Evolutionary conservation across 2,797 vertebrate species (phyloP).

Genomic region (Phoxinus dragarum): DNA sequence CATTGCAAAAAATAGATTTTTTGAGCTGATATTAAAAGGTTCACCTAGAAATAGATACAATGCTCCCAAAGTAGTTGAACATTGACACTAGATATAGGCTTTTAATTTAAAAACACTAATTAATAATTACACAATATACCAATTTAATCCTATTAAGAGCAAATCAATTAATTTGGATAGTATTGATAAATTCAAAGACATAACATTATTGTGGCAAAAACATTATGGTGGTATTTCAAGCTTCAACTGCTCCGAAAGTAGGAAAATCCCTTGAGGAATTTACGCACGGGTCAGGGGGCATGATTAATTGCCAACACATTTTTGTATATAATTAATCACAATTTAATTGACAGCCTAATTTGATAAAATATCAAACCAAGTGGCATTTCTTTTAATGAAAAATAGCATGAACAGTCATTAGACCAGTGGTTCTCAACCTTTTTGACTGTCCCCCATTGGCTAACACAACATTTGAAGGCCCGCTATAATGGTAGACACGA

Average conservation of each 20-base stretch:
- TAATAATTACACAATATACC: not conserved
- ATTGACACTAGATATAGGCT: not conserved
- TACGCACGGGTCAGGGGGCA: constrained; percentile 3
- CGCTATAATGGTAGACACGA: no score
- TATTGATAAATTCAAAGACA: not conserved
- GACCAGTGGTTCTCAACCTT: not conserved
- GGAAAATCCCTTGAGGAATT: not conserved
- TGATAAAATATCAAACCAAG: constrained; percentile 10
- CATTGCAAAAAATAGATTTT: not conserved
- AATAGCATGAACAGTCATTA: not conserved
- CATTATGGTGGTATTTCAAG: constrained; percentile 16
- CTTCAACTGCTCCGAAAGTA: constrained; percentile 2
- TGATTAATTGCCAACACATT: constrained; percentile 21
- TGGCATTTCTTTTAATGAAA: constrained; percentile 9
- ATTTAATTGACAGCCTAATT: constrained; percentile 3
- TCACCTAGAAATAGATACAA: not conserved
- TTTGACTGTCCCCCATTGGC: not conserved
- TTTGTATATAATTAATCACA: constrained; percentile 4
- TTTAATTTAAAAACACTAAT: not conserved
- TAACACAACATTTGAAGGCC: not conserved
- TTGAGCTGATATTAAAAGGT: constrained; percentile 19
- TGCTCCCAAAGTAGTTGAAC: not conserved
- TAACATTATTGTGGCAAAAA: not conserved
- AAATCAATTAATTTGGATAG: not conserved
- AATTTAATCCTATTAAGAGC: not conserved